Base-by-base conservation (phyloP, 1,140 invertebrate genomes). In the Eubasilissa regina region DNA sequence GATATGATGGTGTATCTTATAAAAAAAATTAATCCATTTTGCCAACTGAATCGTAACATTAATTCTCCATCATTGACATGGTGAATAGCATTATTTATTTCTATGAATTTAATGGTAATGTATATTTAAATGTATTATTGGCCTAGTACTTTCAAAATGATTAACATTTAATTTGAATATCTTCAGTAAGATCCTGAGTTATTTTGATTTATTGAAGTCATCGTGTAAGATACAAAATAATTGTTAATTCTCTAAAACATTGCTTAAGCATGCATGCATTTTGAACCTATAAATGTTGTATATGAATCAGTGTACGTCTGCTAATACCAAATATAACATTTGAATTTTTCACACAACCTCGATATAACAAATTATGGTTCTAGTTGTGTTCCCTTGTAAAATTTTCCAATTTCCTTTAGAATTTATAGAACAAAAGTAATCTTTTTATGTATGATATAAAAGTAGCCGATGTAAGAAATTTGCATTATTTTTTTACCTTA, bases 391-490 rank as follows among this genome's bases (percentile, higher is more conserved):
- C 15, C 66, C 17, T 51, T 70, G 66, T 70, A 70, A 70, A 48
- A 19, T 70, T 51, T 12, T 19, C 66, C 19, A 10, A 48, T 19
- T 66, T 70, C 48, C 45, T 47, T 51, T 70, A 51, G 17, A 35
- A 51, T 51, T 70, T 70, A 35, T 3, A 1, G 6, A 35, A 35
- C 25, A 35, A 35, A 35, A 35, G 25, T 35, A 35, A 35, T 6
- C 25, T 35, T 35, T 35, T 35, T 35, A 35, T 70, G 66, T 70
- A 70, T n/a, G n/a, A n/a, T n/a, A n/a, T 48, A 70, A 70, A 70
- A 51, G 45, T 70, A 70, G 47, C 43, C n/a, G 0, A 25, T 13
- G 62, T 64, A 64, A 43, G 8, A 45, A 35, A 10, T 64, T 13
- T 45, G 25, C 62, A 45, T 44, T 66, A 66, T 66, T 43, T 43